Percentiles rank a stretch among this genome's conserved stretches.
Conservation (phyloP, 2,888 invertebrate species). For the Calameuta filiformis region DNA sequence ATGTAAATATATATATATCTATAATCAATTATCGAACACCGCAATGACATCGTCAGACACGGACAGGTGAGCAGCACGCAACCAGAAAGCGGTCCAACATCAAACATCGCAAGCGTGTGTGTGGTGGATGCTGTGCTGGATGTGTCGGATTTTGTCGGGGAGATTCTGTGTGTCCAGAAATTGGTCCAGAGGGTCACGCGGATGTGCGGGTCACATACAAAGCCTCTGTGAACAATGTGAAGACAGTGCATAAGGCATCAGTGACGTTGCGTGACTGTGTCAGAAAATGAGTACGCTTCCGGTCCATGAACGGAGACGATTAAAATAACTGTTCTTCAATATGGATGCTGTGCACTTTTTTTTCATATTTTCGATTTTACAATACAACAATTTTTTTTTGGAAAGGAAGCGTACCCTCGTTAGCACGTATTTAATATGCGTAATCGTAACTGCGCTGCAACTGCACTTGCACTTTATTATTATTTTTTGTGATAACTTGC, state of each 20-base stretch:
- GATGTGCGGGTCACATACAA: conserved; percentile 54
- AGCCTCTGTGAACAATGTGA: conserved; percentile 64
- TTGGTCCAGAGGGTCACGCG: conserved; percentile 43
- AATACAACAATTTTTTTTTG: not conserved
- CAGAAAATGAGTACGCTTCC: not conserved
- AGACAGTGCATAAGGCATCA: conserved; percentile 61
- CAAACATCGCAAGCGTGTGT: conserved; percentile 61
- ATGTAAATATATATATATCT: not conserved
- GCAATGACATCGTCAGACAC: conserved; percentile 2
- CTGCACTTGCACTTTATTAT: not conserved
- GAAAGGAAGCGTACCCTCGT: not conserved
- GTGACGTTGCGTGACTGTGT: conserved; percentile 49
- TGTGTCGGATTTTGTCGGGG: conserved; percentile 50
- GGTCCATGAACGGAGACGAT: not conserved
- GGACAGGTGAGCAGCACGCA: conserved; percentile 17
- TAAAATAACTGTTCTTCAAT: not conserved
- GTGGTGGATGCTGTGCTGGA: conserved; percentile 53
- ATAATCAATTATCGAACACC: not conserved
- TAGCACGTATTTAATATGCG: not conserved
- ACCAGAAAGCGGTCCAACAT: conserved; percentile 59
- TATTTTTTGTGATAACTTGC: not conserved
- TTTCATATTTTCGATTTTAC: not conserved
- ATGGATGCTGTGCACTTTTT: not conserved
- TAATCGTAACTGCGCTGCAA: not conserved
- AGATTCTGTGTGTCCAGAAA: conserved; percentile 53